Base-by-base conservation (phyloP, 1,140 invertebrate genomes). In the Marisa cornuarietis region DNA sequence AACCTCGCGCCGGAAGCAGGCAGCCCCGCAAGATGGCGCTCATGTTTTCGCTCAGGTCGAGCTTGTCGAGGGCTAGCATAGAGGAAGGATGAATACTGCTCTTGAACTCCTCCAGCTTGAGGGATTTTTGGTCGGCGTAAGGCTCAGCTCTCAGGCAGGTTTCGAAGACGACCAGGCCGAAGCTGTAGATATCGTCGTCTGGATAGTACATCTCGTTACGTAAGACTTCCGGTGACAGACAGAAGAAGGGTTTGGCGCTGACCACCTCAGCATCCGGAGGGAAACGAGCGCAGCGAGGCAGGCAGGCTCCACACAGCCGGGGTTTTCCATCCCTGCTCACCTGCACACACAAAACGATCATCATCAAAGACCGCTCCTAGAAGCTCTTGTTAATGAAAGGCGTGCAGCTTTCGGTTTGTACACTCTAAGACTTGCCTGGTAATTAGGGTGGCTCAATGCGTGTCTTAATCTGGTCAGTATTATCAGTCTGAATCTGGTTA, bases 191-290 rank as follows among this genome's bases (percentile, higher is more conserved):
- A 78, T 87, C 86, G 52, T 83, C 84, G 8, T 65, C 71, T 16
- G 79, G 8, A 42, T 66, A 75, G 77, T 87, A 87, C 10, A 65
- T 31, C 18, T 82, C 82, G 8, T 82, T 84, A 22, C 68, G 51
- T 13, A 87, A 81, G 3, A 87, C 86, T 68, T 83, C 81, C 20
- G 85, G 86, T n/a, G 84, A 80, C 18, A 87, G 81, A 71, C 83
- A 84, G 13, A 83, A 81, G 71, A 83, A 84, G 76, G 82, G 75
- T 51, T 78, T 71, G 11, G 83, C 78, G 11, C 69, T 20, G 18
- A 81, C 52, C 0, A 31, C 51, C 16, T 74, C 77, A 22, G 63
- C 74, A 42, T 80, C 80, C 42, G 63, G 69, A 11, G 82, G 83
- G 49, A 87, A 79, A 26, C 69, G 75, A 20, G 82, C 81, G 1